Evolutionary conservation across 2,888 invertebrate genomes (phyloP), one percentile per base, ranked within the genome.

Genomic region (Ametastegia equiseti): DNA sequence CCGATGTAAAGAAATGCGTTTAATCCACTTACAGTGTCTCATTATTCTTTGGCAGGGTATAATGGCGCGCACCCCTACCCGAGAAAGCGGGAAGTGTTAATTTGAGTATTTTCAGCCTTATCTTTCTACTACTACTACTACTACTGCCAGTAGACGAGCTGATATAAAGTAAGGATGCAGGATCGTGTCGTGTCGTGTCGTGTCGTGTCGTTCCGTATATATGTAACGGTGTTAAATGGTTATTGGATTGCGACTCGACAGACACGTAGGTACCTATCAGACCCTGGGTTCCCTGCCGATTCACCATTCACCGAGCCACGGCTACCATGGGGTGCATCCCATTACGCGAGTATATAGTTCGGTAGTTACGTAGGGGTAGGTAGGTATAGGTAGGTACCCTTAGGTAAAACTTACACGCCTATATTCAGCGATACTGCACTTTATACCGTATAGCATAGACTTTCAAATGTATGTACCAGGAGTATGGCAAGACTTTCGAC

Each of bases 221-320:
- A 60, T 27, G 71, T 45, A 47, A 71, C 71, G 71, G 71, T 86
- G 85, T 86, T 86, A 86, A 86, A 86, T 86, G 86, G 86, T 86
- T 86, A 86, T 86, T 86, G 86, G 86, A 86, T 86, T 84, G 86
- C 86, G 86, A 84, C 84, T 85, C 85, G 83, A 83, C 84, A 85
- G 84, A 86, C 86, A 86, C 86, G 84, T 75, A 85, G 84, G 85
- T 86, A 86, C 86, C 84, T 75, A 75, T 75, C 75, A 54, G 73
- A 33, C 54, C 54, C 45, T 23, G 19, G 5, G 65, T 30, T 71
- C 71, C 30, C 11, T 30, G 30, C 47, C 45, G 45, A 71, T 71
- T 36, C 42, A 47, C 71, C 36, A 39, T 65, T 65, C 65, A 65
- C n/a, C 36, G n/a, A 65, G 7, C 33, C 65, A 36, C 27, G 69